Conservation (phyloP, 1,140 invertebrate species). For the Euura lappo region DNA sequence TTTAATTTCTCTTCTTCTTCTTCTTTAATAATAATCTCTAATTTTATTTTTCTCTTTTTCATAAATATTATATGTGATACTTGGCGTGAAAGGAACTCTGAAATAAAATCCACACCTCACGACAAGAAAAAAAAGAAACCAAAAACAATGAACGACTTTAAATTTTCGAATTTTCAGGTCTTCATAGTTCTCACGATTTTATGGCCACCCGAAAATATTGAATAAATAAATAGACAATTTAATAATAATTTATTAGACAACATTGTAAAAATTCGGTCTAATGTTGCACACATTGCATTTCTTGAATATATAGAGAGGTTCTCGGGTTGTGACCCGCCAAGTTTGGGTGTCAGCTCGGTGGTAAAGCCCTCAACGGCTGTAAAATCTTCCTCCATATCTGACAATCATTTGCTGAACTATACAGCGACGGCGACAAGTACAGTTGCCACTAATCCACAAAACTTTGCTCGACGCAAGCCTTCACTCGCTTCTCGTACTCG, state of each 20-base stretch:
- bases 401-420: slow-evolving; percentile 48
- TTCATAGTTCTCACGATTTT: no score
- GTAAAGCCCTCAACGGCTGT: slow-evolving; percentile 46
- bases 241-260: slow-evolving; percentile 61
- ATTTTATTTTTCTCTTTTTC: no score
- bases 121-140: no score
- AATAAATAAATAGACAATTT: slow-evolving; percentile 63
- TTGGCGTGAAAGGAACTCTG: no score
- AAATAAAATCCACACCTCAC: no score
- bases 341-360: slow-evolving; percentile 50
- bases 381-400: slow-evolving; percentile 46
- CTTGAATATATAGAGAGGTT: slow-evolving; percentile 22
- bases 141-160: no score
- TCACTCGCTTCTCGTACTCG: slow-evolving; percentile 96
- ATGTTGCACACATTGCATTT: slow-evolving; percentile 47
- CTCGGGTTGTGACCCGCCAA: slow-evolving; percentile 55
- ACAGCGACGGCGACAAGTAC: slow-evolving; percentile 43
- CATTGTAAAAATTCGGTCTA: slow-evolving; percentile 60
- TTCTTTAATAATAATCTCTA: no score
- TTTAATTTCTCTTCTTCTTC: background rate
- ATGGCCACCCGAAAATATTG: slow-evolving; percentile 29
- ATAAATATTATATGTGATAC: background rate
- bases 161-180: no score
- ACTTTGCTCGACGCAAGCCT: slow-evolving; percentile 95
- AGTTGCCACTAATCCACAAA: slow-evolving; percentile 84